Evolutionary conservation across 2,113 vertebrate genomes (phyloP).

Genomic region (Oceanites oceanicus): DNA sequence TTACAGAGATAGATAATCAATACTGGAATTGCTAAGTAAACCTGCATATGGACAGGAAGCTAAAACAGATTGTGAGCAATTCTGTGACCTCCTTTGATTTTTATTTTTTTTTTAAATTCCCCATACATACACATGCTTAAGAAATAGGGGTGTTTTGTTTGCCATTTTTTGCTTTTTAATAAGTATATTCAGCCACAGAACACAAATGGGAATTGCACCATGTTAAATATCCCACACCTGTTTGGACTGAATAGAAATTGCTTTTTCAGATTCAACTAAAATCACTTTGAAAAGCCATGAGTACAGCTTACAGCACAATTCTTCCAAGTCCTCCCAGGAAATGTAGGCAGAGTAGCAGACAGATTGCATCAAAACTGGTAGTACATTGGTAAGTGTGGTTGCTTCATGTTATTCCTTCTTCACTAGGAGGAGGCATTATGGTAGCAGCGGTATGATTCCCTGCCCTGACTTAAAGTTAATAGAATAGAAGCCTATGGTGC

Average conservation of each 20-base stretch:
- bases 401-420: not conserved
- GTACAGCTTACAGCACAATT: not conserved
- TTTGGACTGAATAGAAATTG: not conserved
- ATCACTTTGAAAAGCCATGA: not conserved
- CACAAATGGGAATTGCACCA: not conserved
- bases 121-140: no score
- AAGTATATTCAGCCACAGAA: not conserved
- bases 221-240: not conserved
- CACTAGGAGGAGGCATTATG: not conserved
- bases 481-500: not conserved
- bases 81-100: not conserved
- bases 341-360: not conserved
- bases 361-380: not conserved
- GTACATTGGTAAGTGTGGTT: not conserved
- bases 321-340: not conserved
- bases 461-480: not conserved
- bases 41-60: not conserved
- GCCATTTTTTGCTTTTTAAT: not conserved
- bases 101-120: no score
- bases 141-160: not conserved
- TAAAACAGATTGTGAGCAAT: not conserved
- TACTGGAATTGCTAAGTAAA: not conserved
- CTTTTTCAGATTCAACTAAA: not conserved
- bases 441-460: not conserved
- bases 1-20: not conserved